These are phyloP conservation scores for Holacanthus passer DNA, from an alignment of 2,113 vertebrate species.

Conservation along the genomic window DNA sequence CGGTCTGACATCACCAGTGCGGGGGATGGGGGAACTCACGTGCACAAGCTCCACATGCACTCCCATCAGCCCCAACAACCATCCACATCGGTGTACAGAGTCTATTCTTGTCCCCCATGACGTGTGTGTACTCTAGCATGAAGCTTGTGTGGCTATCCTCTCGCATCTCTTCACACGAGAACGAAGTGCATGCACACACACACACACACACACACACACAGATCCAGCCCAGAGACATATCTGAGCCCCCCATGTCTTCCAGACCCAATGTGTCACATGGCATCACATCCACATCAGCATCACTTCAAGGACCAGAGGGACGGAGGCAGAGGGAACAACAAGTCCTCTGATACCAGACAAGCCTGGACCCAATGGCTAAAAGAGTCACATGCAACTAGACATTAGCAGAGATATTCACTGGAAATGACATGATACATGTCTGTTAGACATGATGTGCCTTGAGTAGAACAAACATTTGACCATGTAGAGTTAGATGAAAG, in stretches of 20 bases:
- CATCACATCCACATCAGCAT: conserved; percentile 63
- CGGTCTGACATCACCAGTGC: conserved; percentile 48
- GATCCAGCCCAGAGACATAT: conserved; percentile 20
- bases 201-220: neutral
- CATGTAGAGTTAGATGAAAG: neutral
- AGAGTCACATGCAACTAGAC: conserved; percentile 19
- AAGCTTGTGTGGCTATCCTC: conserved; percentile 35
- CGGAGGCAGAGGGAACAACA: conserved; percentile 22
- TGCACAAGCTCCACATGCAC: conserved; percentile 57
- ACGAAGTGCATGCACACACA: neutral
- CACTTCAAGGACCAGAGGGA: conserved; percentile 33
- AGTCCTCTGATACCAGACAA: conserved; percentile 44
- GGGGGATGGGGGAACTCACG: conserved; percentile 53
- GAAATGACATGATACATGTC: conserved; percentile 20
- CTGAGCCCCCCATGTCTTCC: conserved; percentile 40
- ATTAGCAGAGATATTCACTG: conserved; percentile 7
- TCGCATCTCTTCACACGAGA: conserved; percentile 43
- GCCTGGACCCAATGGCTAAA: neutral
- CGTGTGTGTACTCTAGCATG: conserved; percentile 41
- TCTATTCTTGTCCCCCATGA: conserved; percentile 46
- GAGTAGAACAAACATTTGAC: conserved; percentile 6
- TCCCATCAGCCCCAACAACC: conserved; percentile 48
- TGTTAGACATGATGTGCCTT: neutral
- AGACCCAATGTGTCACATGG: conserved; percentile 59
- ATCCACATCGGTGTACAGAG: conserved; percentile 24